These are phyloP conservation scores for Pteronura brasiliensis DNA, from an alignment of 2,113 vertebrate species.

Conservation along the genomic window DNA sequence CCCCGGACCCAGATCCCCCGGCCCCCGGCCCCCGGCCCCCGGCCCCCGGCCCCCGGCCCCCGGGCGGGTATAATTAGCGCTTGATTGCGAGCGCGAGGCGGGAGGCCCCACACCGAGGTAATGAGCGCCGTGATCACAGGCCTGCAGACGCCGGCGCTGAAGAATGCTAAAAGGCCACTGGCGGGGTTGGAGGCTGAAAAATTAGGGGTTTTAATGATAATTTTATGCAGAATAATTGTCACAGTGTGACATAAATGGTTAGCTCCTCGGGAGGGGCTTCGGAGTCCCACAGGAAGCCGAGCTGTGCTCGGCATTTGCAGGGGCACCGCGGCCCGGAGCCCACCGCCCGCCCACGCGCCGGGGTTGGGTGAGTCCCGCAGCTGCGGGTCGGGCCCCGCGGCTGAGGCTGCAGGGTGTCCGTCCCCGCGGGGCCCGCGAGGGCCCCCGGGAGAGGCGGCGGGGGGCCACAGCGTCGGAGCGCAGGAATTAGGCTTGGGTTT, in stretches of 20 bases:
- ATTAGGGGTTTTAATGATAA: conserved; percentile 79
- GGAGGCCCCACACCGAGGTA: conserved; percentile 65
- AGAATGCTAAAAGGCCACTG: conserved; percentile 74
- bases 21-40: background rate
- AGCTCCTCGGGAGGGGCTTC: conserved; percentile 55
- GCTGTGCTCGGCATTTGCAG: background rate
- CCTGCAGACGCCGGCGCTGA: background rate
- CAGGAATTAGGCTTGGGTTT: accelerated
- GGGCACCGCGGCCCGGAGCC: background rate
- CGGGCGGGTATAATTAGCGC: conserved; percentile 63
- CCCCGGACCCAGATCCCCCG: background rate
- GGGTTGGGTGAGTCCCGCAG: background rate
- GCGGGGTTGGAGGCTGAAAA: conserved; percentile 69
- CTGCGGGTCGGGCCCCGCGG: background rate
- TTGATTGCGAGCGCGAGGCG: conserved; percentile 65
- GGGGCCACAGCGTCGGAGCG: accelerated
- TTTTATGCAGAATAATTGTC: conserved; percentile 80
- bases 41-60: background rate
- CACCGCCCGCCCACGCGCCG: background rate
- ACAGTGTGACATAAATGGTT: conserved; percentile 73
- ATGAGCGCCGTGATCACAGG: conserved; percentile 65
- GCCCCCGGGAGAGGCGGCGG: background rate
- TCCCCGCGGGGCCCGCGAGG: background rate
- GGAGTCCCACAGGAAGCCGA: background rate
- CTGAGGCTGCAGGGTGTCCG: background rate